Percentiles rank a stretch among this genome's conserved stretches.
phyloP scores from a whole-genome alignment of 2,113 vertebrate species.

The Anolis sagrei region DNA sequence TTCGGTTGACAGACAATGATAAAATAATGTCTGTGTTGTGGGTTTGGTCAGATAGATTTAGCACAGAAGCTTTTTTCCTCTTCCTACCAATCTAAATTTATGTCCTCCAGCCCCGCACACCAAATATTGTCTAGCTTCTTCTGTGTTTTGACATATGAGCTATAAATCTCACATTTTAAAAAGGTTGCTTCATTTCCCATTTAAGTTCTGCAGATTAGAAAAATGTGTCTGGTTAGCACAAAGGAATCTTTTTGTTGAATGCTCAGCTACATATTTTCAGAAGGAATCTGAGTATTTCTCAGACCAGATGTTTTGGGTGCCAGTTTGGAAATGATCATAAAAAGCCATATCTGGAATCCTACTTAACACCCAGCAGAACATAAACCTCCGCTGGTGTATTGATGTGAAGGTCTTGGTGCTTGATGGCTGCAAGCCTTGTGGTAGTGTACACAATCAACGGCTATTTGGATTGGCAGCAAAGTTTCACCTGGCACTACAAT shows the following conservation, averaged over 20 bases:
- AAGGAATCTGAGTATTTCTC: background rate
- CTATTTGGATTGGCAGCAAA: too few species aligned
- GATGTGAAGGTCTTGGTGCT: too few species aligned
- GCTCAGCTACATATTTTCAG: constrained; percentile 7
- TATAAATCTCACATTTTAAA: constrained; percentile 64
- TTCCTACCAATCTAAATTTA: constrained; percentile 57
- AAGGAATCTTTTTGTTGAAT: constrained; percentile 32
- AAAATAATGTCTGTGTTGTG: constrained; percentile 66
- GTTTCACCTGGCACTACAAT: too few species aligned
- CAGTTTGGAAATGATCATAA: background rate
- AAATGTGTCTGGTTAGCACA: rapidly evolving
- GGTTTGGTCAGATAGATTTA: constrained; percentile 59
- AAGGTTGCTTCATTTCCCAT: constrained; percentile 34
- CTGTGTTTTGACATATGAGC: constrained; percentile 40
- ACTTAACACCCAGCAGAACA: too few species aligned
- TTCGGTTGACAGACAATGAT: constrained; percentile 67
- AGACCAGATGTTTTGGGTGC: background rate
- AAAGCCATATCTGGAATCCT: background rate
- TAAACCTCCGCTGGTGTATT: too few species aligned
- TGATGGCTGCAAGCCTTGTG: too few species aligned
- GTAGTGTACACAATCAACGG: too few species aligned
- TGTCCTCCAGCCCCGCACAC: background rate
- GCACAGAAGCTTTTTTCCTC: constrained; percentile 45
- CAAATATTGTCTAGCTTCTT: constrained; percentile 38
- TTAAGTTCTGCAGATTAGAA: constrained; percentile 50